phyloP scores from a whole-genome alignment of 92 coral and sea anemone species.

The Porites cylindrica region DNA sequence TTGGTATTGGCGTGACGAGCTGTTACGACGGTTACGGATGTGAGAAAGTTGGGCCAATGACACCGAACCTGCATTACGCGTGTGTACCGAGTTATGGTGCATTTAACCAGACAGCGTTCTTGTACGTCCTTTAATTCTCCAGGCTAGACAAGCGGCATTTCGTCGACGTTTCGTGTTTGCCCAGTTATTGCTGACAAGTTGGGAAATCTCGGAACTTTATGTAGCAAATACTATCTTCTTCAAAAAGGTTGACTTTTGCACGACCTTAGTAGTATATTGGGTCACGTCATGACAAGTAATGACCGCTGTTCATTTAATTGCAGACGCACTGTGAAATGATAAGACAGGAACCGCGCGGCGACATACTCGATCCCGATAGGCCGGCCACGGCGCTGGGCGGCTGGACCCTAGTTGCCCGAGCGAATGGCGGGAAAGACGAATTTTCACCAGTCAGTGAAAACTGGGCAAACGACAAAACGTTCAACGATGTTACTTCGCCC shows the following conservation, averaged over 20 bases:
- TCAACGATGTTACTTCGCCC: slow-evolving; percentile 79
- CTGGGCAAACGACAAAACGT: slow-evolving; percentile 81
- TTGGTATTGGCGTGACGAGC: slow-evolving; percentile 89
- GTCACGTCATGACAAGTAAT: slow-evolving; percentile 11
- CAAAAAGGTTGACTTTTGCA: not conserved
- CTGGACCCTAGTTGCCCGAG: slow-evolving; percentile 90
- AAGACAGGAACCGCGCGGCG: slow-evolving; percentile 62
- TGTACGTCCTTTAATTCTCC: slow-evolving; percentile 66
- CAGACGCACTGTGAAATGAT: slow-evolving; percentile 94
- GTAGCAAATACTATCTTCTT: not conserved
- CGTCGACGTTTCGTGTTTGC: slow-evolving; percentile 43
- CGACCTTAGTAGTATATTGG: not conserved
- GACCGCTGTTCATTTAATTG: slow-evolving; percentile 57
- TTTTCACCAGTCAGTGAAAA: slow-evolving; percentile 94
- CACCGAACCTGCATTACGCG: slow-evolving; percentile 84
- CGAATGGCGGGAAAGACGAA: slow-evolving; percentile 79
- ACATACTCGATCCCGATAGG: slow-evolving; percentile 85
- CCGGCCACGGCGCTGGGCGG: slow-evolving; percentile 85
- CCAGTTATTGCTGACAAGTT: slow-evolving; percentile 91
- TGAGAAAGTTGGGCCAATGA: slow-evolving; percentile 84
- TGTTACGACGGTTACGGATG: slow-evolving; percentile 93
- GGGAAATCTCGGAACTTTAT: slow-evolving; percentile 18
- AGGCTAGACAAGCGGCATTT: not conserved
- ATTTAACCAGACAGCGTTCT: slow-evolving; percentile 83
- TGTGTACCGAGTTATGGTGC: slow-evolving; percentile 84